Conservation (phyloP, 2,113 vertebrate genomes). For the Cavia porcellus region DNA sequence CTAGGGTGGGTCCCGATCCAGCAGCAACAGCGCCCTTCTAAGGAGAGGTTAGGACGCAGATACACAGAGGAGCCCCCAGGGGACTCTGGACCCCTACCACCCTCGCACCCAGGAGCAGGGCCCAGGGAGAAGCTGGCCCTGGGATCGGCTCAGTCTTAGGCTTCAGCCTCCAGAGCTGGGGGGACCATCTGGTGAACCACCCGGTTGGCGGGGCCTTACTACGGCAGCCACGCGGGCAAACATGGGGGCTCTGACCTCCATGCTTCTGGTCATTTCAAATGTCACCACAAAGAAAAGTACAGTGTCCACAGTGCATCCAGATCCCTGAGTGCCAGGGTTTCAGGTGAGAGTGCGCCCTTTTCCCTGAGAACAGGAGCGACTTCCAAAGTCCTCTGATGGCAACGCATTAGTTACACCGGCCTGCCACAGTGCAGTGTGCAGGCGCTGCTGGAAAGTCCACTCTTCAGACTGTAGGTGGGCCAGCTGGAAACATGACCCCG, state of each 20-base stretch:
- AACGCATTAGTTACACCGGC: slow-evolving; percentile 87
- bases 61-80: background rate
- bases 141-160: background rate
- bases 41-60: background rate
- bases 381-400: background rate
- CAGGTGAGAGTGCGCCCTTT: background rate
- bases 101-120: background rate
- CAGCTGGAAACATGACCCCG: slow-evolving; percentile 93
- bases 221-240: background rate
- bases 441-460: slow-evolving; percentile 96
- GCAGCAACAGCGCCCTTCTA: background rate
- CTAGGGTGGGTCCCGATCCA: background rate
- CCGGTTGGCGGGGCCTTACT: background rate
- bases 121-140: background rate
- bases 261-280: background rate
- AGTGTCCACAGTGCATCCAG: background rate
- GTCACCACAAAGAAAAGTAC: background rate
- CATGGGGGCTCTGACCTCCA: background rate
- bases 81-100: background rate
- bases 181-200: background rate
- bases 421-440: slow-evolving; percentile 93
- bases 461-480: slow-evolving; percentile 91
- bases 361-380: background rate
- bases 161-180: background rate
- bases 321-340: background rate